Base-by-base conservation (phyloP, 1,140 invertebrate genomes). In the Drosophila virilis region DNA sequence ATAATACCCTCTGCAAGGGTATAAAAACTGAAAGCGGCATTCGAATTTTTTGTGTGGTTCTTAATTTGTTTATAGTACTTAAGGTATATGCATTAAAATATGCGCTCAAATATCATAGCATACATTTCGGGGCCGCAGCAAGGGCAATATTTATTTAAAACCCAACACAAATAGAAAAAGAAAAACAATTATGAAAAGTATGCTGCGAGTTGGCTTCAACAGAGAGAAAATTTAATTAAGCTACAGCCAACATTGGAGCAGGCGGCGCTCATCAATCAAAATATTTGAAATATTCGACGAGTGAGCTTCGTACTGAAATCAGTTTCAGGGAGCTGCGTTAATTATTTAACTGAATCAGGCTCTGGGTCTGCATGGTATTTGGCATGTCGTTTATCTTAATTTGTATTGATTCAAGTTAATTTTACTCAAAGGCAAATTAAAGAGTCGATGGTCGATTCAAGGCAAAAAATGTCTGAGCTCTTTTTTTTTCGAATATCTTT, bases 241-340 rank as follows among this genome's bases (percentile, higher is more conserved):
- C 7, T 51, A 17, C 43, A 13, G 40, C 6, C 40, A n/a, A 12
- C 6, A 13, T 9, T 2, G 35, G 3, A 13, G 40, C 12, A 12
- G 17, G 2, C 9, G 38, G 12, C 9, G 17, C 48, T 51, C 50
- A 35, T 59, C 42, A 59, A 59, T 45, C 42, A 46, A 59, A 35
- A 17, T 28, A 59, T 22, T 38, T 55, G 3, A 37, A 38, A 22
- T 9, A 38, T 46, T 22, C 17, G 13, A 17, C 33, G 5, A 22
- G 1, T 10, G 1, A 15, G 15, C 33, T 35, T n/a, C 8, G 3
- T 17, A 12, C 3, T 35, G 32, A n/a, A 33, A 51, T 51, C 50
- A 13, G 8, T 40, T 55, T 8, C 0, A 37, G 10, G 22, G n/a
- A 37, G 52, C 13, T 28, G 7, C 42, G 28, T 46, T 59, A 46